Evolutionary conservation across 2,888 invertebrate genomes (phyloP).

Genomic region (Tubulanus polymorphus): DNA sequence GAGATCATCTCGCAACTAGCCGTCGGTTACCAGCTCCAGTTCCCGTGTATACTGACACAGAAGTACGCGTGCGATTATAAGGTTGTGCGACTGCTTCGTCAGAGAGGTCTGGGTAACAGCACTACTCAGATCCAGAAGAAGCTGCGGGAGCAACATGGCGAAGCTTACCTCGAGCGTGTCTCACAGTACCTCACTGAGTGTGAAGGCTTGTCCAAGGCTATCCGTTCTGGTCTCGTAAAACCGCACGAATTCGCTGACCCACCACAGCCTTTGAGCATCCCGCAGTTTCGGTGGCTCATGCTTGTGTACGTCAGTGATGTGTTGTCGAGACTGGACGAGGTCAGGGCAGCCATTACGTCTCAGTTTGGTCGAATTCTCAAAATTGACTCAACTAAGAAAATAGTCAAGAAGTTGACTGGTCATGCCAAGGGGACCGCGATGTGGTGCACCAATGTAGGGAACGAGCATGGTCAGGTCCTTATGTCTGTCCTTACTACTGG

Average conservation of each 20-base stretch:
- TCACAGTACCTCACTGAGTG: conserved; percentile 4
- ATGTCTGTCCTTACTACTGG: conserved; percentile 23
- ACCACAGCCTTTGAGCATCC: conserved; percentile 12
- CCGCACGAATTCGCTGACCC: conserved; percentile 11
- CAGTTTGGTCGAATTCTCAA: conserved; percentile 26
- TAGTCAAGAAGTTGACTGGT: conserved; percentile 22
- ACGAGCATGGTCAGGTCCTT: conserved; percentile 24
- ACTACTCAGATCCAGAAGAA: neutral
- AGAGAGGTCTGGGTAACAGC: conserved; percentile 2
- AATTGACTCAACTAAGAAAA: conserved; percentile 30
- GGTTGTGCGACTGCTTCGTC: neutral
- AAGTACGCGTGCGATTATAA: neutral
- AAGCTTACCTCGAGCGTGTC: neutral
- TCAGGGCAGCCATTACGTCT: conserved; percentile 26
- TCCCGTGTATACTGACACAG: neutral
- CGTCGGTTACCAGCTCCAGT: neutral
- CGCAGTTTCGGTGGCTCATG: conserved; percentile 23
- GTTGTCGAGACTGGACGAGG: conserved; percentile 18
- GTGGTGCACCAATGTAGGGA: conserved; percentile 28
- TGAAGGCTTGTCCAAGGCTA: conserved; percentile 9
- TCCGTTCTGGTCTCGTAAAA: conserved; percentile 4
- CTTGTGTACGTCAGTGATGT: conserved; percentile 23
- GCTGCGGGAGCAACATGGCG: neutral
- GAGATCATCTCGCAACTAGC: neutral
- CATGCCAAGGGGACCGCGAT: conserved; percentile 17